These are phyloP conservation scores for Oryzias sinensis DNA, from an alignment of 2,797 vertebrate species.

Conservation along the genomic window DNA sequence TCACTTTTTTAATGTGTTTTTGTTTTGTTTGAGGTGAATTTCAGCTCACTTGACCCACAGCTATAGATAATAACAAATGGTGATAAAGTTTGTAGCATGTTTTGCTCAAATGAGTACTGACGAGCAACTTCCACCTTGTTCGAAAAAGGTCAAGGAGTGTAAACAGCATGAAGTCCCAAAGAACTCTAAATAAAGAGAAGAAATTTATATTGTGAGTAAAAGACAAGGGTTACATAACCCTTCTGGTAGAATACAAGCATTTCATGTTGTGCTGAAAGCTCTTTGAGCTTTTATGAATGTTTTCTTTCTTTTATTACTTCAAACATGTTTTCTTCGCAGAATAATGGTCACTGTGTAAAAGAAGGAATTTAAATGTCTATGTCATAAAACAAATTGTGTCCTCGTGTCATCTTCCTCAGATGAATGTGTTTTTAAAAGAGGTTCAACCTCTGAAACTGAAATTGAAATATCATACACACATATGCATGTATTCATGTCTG, in stretches of 20 bases:
- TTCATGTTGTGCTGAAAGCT: neutral
- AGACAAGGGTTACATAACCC: neutral
- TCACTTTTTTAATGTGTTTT: too few relatives aligned
- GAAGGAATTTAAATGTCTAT: too few relatives aligned
- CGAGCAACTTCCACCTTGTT: neutral
- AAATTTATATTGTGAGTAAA: neutral
- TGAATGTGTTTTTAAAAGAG: neutral
- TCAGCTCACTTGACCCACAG: neutral
- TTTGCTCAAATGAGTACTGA: slow-evolving; percentile 7
- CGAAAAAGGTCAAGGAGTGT: slow-evolving; percentile 9
- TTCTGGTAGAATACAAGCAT: slow-evolving; percentile 1
- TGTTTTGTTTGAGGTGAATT: neutral
- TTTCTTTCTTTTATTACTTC: neutral
- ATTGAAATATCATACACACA: slow-evolving; percentile 21
- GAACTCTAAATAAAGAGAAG: neutral
- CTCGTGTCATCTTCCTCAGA: neutral
- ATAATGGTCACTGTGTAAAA: too few relatives aligned
- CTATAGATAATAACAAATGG: neutral
- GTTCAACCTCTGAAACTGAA: slow-evolving; percentile 29
- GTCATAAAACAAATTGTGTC: neutral
- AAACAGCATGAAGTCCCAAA: neutral
- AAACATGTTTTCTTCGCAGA: too few relatives aligned
- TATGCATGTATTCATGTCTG: slow-evolving; percentile 22
- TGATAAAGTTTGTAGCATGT: neutral
- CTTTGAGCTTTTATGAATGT: neutral